Percentiles rank a stretch among this genome's conserved stretches.
phyloP scores from a whole-genome alignment of 2,797 vertebrate species.

The Ciconia nigra region DNA sequence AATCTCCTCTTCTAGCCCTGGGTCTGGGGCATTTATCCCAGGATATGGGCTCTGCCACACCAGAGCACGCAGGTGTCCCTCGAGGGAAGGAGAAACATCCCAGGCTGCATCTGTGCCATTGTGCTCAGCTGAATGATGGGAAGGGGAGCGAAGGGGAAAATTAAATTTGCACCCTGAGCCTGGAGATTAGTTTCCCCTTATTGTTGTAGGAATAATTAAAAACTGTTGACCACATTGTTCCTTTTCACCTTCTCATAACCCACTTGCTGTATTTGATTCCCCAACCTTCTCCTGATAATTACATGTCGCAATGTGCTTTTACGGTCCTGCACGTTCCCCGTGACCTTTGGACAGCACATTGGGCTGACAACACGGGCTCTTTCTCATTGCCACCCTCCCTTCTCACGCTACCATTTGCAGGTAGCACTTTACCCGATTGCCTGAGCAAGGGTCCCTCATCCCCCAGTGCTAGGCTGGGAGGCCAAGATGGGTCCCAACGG shows the following conservation, averaged over 20 bases:
- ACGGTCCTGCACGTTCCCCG: neutral
- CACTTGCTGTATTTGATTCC: neutral
- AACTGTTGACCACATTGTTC: neutral
- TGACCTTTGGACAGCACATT: neutral
- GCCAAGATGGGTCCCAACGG: neutral
- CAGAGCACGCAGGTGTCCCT: neutral
- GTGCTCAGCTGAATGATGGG: neutral
- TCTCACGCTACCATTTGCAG: neutral
- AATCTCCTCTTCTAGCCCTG: neutral
- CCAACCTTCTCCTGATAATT: neutral
- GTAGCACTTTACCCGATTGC: neutral
- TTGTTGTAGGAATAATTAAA: conserved; percentile 13
- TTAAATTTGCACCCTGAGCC: neutral
- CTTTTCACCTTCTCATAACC: neutral
- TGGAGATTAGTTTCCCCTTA: conserved; percentile 11
- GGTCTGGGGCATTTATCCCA: neutral
- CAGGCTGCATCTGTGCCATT: neutral
- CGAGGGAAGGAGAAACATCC: neutral
- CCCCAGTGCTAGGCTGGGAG: neutral
- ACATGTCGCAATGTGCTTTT: neutral
- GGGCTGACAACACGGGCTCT: neutral
- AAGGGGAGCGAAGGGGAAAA: neutral
- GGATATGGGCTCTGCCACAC: neutral
- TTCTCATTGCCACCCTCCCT: neutral
- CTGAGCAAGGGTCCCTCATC: neutral